Conservation (phyloP, 2,113 vertebrate genomes). For the Onychostruthus taczanowskii region DNA sequence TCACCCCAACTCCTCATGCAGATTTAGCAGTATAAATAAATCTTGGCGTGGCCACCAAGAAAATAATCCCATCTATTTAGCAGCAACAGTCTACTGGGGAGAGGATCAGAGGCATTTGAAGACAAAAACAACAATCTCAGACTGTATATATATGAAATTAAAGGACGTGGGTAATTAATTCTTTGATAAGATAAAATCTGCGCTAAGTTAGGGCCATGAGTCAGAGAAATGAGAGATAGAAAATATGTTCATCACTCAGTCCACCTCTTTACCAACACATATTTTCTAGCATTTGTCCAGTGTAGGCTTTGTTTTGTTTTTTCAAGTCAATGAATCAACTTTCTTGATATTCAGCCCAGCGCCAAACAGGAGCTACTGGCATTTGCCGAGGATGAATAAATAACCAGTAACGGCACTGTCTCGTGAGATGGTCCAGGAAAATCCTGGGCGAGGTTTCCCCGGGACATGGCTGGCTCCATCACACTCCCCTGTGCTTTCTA, state of each 20-base stretch:
- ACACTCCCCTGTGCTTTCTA: background rate
- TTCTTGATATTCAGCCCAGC: conserved; percentile 44
- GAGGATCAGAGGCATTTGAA: conserved; percentile 33
- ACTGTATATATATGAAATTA: conserved; percentile 19
- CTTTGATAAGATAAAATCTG: conserved; percentile 47
- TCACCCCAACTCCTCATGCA: conserved; percentile 2
- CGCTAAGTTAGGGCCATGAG: conserved; percentile 18
- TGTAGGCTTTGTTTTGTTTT: conserved; percentile 58
- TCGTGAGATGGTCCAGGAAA: conserved; percentile 28
- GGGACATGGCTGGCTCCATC: background rate
- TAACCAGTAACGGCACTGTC: background rate
- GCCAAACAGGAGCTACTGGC: conserved; percentile 56
- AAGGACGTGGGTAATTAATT: conserved; percentile 54
- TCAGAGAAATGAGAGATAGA: conserved; percentile 36
- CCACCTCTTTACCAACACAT: conserved; percentile 50
- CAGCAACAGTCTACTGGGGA: conserved; percentile 27
- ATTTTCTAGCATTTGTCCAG: conserved; percentile 56
- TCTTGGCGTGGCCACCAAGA: conserved; percentile 1
- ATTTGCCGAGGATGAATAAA: conserved; percentile 48
- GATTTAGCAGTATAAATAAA: conserved; percentile 26
- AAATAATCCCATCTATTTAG: conserved; percentile 52
- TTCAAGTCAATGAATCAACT: conserved; percentile 54
- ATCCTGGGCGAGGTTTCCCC: conserved; percentile 30
- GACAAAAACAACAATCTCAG: conserved; percentile 26
- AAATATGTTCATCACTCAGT: conserved; percentile 41